Percentiles rank a stretch among this genome's conserved stretches.
These are phyloP conservation scores for Donacobius atricapilla DNA, from an alignment of 2,113 vertebrate genomes.

Conservation along the genomic window DNA sequence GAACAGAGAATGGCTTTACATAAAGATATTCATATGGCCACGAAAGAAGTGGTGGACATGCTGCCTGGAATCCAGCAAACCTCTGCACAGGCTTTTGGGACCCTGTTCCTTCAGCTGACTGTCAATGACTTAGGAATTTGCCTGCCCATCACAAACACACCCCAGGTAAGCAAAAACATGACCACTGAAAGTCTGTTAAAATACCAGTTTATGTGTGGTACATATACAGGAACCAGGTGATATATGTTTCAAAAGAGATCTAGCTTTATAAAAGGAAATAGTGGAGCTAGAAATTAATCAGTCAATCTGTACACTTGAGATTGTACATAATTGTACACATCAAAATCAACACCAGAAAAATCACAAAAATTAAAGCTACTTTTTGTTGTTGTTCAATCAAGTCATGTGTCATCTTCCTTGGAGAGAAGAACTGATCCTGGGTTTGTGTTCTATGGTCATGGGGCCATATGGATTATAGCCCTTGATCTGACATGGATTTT, in stretches of 20 bases:
- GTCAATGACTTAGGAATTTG: conserved; percentile 97
- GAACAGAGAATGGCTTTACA: conserved; percentile 95
- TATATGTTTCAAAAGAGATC: not conserved
- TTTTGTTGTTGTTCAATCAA: not conserved
- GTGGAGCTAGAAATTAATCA: not conserved
- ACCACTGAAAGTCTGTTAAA: not conserved
- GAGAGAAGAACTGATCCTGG: not conserved
- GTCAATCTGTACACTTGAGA: not conserved
- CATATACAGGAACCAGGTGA: not conserved
- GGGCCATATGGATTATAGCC: not conserved
- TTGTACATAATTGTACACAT: not conserved
- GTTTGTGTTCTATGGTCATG: not conserved
- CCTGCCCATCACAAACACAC: conserved; percentile 89
- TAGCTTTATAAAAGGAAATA: not conserved
- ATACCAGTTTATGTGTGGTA: not conserved
- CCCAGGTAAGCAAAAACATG: conserved; percentile 77
- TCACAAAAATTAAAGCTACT: not conserved
- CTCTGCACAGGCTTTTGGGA: conserved; percentile 95
- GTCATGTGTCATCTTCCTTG: not conserved
- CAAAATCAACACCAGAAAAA: not conserved
- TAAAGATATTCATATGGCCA: conserved; percentile 97
- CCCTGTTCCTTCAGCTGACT: conserved; percentile 95
- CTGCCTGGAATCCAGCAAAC: conserved; percentile 96
- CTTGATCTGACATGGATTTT: not conserved
- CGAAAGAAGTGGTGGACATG: conserved; percentile 97